A percentile compares a stretch with the other conserved stretches of the same genome.
Evolutionary conservation across 2,888 invertebrate species (phyloP).

Genomic region (Calameuta pallipes): DNA sequence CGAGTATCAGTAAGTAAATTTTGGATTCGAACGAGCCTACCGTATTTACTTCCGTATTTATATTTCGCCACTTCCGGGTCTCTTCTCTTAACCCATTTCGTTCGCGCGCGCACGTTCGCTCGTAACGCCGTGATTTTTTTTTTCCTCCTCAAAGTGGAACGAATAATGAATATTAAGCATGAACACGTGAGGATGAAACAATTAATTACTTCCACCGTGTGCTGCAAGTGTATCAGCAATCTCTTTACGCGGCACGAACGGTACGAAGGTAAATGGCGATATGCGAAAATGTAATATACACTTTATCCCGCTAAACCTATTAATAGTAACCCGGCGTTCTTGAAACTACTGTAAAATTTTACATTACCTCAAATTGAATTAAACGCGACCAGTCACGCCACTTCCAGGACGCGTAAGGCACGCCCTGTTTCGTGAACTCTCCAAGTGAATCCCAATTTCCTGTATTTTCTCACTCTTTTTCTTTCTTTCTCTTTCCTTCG

Average conservation of each 20-base stretch:
- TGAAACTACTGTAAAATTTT: not conserved
- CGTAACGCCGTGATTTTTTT: not conserved
- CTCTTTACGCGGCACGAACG: not conserved
- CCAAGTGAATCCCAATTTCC: not conserved
- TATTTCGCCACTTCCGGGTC: not conserved
- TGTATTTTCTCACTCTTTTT: not conserved
- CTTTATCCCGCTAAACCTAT: not conserved
- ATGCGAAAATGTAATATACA: not conserved
- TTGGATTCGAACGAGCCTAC: not conserved
- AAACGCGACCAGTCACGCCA: not conserved
- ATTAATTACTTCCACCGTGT: not conserved
- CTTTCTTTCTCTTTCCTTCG: not conserved
- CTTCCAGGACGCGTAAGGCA: not conserved
- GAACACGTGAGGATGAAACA: not conserved
- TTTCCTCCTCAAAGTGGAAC: not conserved
- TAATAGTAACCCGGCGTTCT: not conserved
- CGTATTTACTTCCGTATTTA: not conserved
- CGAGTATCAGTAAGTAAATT: not conserved
- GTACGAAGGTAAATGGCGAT: not conserved
- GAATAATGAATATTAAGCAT: not conserved
- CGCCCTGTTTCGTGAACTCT: not conserved
- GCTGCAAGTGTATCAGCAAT: not conserved
- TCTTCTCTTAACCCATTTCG: not conserved
- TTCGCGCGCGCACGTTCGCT: not conserved
- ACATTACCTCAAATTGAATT: not conserved